phyloP scores from a whole-genome alignment of 2,797 vertebrate genomes.

The Lutjanus campechanus region DNA sequence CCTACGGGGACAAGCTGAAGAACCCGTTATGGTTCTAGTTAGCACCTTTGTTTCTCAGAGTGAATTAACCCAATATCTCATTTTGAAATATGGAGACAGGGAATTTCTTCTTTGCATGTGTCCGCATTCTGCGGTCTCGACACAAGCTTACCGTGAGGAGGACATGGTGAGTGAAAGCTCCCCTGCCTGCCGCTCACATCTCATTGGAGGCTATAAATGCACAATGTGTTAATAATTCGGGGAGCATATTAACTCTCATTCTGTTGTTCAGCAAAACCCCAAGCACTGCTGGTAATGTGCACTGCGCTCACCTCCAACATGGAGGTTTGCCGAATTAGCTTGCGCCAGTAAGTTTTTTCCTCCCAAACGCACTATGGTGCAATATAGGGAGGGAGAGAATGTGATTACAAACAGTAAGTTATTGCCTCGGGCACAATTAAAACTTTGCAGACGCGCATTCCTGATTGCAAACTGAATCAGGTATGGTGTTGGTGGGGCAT shows the following conservation, averaged over 20 bases:
- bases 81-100: constrained; percentile 66
- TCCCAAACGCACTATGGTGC: constrained; percentile 86
- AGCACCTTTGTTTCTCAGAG: too few relatives aligned
- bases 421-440: constrained; percentile 98
- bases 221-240: constrained; percentile 95
- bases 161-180: constrained; percentile 69
- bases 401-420: constrained; percentile 99
- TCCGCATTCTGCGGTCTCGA: constrained; percentile 59
- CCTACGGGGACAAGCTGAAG: too few relatives aligned
- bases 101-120: constrained; percentile 61
- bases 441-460: constrained; percentile 97
- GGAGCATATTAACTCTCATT: constrained; percentile 94
- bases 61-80: constrained; percentile 73
- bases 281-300: constrained; percentile 91
- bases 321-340: constrained; percentile 93
- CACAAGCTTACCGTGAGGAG: constrained; percentile 55
- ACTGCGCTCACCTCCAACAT: constrained; percentile 91
- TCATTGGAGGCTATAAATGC: constrained; percentile 91
- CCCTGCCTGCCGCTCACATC: constrained; percentile 78
- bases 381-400: constrained; percentile 94
- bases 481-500: constrained; percentile 90
- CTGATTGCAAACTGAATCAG: constrained; percentile 96
- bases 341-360: constrained; percentile 92
- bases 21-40: too few relatives aligned
- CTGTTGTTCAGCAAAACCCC: constrained; percentile 92